phyloP scores from a whole-genome alignment of 1,140 invertebrate species.

The Drosophila nigrodunni region DNA sequence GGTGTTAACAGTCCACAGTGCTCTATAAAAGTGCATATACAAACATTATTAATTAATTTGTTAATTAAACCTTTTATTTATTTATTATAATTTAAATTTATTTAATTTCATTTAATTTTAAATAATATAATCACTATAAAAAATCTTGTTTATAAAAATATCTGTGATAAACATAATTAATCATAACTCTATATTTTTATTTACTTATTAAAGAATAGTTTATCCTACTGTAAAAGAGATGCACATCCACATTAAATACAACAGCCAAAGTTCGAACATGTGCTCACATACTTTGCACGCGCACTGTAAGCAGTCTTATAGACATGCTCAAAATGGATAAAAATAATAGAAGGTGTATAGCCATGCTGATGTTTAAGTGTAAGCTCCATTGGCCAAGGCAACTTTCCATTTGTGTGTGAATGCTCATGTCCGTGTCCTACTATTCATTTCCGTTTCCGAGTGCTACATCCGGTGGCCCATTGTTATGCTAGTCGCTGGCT shows the following conservation, averaged over 20 bases:
- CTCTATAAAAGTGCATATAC: not conserved
- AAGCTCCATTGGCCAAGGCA: conserved; percentile 34
- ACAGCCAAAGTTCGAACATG: not conserved
- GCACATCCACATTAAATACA: not conserved
- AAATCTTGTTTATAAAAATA: no score
- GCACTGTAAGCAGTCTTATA: conserved; percentile 4
- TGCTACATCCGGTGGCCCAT: conserved; percentile 64
- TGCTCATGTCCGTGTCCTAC: conserved; percentile 62
- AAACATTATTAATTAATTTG: not conserved
- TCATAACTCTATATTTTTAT: no score
- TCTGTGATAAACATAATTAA: no score
- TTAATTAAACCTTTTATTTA: not conserved
- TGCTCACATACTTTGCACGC: not conserved
- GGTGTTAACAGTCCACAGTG: not conserved
- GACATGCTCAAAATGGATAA: conserved; percentile 1
- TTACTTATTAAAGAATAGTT: no score
- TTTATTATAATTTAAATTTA: not conserved
- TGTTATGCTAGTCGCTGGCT: conserved; percentile 58
- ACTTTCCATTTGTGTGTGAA: conserved; percentile 40
- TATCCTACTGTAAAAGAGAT: not conserved
- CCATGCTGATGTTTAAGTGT: not conserved
- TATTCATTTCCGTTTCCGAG: conserved; percentile 76
- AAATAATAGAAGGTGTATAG: conserved; percentile 25
- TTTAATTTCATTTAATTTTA: no score
- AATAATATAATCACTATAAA: no score